Base-by-base conservation (phyloP, 37 sponge, comb jelly and placozoan species). In the Halisarca cf. caerulea region DNA sequence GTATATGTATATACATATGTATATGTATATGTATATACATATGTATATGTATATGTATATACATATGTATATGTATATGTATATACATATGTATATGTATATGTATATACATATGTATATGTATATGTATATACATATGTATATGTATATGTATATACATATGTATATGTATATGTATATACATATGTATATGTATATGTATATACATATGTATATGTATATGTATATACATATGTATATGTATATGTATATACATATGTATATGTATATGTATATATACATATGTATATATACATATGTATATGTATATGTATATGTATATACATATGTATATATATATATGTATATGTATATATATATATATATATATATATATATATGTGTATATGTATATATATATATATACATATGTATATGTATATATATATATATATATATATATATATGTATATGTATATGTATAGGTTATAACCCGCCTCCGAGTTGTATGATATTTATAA, bases 321-420 rank as follows among this genome's bases (percentile, higher is more conserved):
- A 43, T 74, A 43, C 40, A 43, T 74, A 43, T 35, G 41, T 74
- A 43, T 74, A 43, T 74, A 43, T 74, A 43, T 35, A n/a, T 74
- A 43, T 74, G 42, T 74, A 23, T 74, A 43, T 35, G 41, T 74
- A 43, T 74, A 23, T 74, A 43, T 74, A 43, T 74, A 43, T 74
- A 43, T 74, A 43, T 74, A 43, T 74, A 43, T 74, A 23, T 74
- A 43, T 74, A 23, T 74, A 43, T 37, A 43, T 74, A 43, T 74
- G 77, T 74, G 77, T 74, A 43, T 74, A 43, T 74, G 77, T 74
- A 43, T 74, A 43, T 74, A 43, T 74, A 23, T 74, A 43, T 74
- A 43, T 74, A 43, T 74, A 43, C 40, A 43, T 74, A 23, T 74
- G 77, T 74, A 23, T 74, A 43, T 37, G 77, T 74, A 43, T 35